These are phyloP conservation scores for Eleginops maclovinus DNA, from an alignment of 2,113 vertebrate species.

Conservation along the genomic window DNA sequence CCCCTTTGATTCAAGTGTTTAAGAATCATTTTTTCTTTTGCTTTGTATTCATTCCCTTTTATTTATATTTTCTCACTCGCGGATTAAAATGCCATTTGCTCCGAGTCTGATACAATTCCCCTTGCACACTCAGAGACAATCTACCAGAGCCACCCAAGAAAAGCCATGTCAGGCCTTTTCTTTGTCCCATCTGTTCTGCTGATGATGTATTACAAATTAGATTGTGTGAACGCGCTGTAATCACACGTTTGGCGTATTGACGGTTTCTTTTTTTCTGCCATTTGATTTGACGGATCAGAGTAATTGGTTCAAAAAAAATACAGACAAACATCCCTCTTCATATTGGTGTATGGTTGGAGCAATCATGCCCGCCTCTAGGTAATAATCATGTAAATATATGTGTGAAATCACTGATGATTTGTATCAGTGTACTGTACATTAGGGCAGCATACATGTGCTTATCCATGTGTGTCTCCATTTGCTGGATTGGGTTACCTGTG, in stretches of 20 bases:
- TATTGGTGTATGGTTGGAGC: background rate
- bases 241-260: background rate
- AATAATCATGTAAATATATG: background rate
- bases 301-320: background rate
- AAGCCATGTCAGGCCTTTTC: background rate
- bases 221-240: background rate
- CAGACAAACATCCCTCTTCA: background rate
- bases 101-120: background rate
- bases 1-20: background rate
- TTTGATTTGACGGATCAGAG: too few relatives aligned
- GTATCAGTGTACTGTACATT: background rate
- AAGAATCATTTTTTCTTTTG: background rate
- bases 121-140: background rate
- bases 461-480: constrained; percentile 41
- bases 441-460: background rate
- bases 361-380: background rate
- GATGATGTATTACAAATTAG: constrained; percentile 10
- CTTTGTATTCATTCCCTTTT: background rate
- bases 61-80: background rate
- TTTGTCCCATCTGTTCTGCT: constrained; percentile 7
- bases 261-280: too few relatives aligned
- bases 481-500: constrained; percentile 69
- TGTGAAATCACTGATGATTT: background rate
- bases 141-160: background rate
- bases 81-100: background rate